phyloP scores from a whole-genome alignment of 2,797 vertebrate genomes.

The Pseudotriccus pelzelni region DNA sequence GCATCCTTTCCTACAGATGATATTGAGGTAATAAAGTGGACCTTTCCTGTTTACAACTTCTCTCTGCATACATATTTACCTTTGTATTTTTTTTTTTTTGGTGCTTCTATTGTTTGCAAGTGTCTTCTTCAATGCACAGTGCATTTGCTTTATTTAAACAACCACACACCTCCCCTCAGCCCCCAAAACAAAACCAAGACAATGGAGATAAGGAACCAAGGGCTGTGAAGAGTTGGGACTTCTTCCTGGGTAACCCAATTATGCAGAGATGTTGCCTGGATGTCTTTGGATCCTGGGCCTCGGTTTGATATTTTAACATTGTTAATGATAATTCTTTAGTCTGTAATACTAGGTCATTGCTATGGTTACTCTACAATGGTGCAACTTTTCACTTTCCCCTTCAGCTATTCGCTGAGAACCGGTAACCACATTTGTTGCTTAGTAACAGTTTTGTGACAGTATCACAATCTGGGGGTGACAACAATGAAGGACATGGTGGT shows the following conservation, averaged over 20 bases:
- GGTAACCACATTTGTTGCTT: conserved; percentile 86
- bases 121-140: not conserved
- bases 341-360: conserved; percentile 84
- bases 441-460: conserved; percentile 87
- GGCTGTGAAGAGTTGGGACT: conserved; percentile 32
- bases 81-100: not conserved
- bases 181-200: not conserved
- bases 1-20: fast-evolving
- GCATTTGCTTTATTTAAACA: not conserved
- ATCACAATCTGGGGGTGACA: conserved; percentile 79
- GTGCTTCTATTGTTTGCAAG: not conserved
- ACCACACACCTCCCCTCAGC: not conserved
- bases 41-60: not conserved
- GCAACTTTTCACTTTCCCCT: conserved; percentile 82
- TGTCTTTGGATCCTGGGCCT: conserved; percentile 68
- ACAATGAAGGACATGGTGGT: conserved; percentile 77
- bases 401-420: conserved; percentile 81
- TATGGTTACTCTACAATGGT: conserved; percentile 85
- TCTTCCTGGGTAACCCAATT: conserved; percentile 58
- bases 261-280: conserved; percentile 67
- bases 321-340: conserved; percentile 85
- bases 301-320: conserved; percentile 79
- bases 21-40: not conserved
- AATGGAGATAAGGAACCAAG: not conserved
- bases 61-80: not conserved